Evolutionary conservation across 2,888 invertebrate species (phyloP), one percentile per base, ranked within the genome.

Genomic region (Caenorhabditis becei): DNA sequence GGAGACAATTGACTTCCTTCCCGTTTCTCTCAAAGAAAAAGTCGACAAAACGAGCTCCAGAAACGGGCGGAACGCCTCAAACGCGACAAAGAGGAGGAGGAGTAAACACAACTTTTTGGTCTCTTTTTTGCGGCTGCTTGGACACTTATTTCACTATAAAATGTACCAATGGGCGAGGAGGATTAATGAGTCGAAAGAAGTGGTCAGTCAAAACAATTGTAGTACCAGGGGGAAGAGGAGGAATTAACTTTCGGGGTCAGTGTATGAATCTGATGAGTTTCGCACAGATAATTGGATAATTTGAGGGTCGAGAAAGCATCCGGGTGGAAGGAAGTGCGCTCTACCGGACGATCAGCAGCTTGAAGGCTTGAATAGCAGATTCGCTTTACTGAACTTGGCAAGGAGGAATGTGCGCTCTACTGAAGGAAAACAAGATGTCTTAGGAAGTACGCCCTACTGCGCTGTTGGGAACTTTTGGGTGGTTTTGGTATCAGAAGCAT

Each of bases 1-100:
- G 59, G 74, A 74, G 74, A 74, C 74, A 74, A 75, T 75, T 66
- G 66, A 66, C 66, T 66, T 75, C 66, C 66, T 75, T 75, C 58
- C 72, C 63, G 44, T 63, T 72, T 62, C 70, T 61, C 61, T 56
- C 35, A 14, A 28, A 32, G n/a, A 18, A 62, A 44, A 24, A 23
- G 58, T 47, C 56, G 58, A 65, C 66, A 66, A 59, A 66, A 61
- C 18, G 59, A 37, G 54, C 47, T 28, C 62, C 44, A 44, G 37
- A 44, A 66, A 37, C 24, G 24, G 24, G 35, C 44, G 26, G 72
- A 70, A 70, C 70, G 61, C 70, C 59, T 75, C 66, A 65, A 47
- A 49, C 47, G 24, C n/a, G 20, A 41, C 11, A 59, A 70, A 32
- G 49, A 28, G 26, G 44, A 20, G n/a, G 37, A 47, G n/a, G 63